Base-by-base conservation (phyloP, 2,888 invertebrate species). In the Gymnosoma rotundatum region DNA sequence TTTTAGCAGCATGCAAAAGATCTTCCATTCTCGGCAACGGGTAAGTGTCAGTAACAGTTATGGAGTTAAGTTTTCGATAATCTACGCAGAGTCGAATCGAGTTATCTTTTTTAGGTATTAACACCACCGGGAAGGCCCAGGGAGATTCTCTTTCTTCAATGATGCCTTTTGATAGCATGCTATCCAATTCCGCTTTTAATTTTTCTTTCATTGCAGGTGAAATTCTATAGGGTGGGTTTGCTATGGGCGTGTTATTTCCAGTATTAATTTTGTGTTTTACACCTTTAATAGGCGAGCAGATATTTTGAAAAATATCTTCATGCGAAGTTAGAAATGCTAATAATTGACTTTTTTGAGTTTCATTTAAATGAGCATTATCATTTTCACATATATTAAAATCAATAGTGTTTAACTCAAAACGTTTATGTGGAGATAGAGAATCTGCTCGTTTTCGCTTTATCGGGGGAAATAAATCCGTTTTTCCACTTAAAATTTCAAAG, bases 21-120 rank as follows among this genome's bases (percentile, higher is more conserved):
- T 92, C 92, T 56, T 92, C 92, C n/a, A 92, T 90, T 14, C 90
- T 83, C 1, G 92, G 92, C 14, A 91, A 66, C 0, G 91, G 91
- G 60, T 92, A 92, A 0, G 81, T 74, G 73, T 90, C 89, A 4
- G 88, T 85, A 50, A 75, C 83, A 16, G 88, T 89, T 25, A 89
- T 83, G 0, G 87, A 70, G 64, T 90, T 90, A 0, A 90, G 73
- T 25, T 88, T 86, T 0, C 89, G 73, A 63, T 89, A 90, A 54
- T 90, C 90, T 0, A 90, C 73, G 48, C 89, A 91, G 25, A 91
- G 83, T 6, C 91, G 83, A 36, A 83, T 67, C 1, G 48, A 67
- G 32, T 88, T 89, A 85, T 89, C 87, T 64, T 84, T 87, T 76
- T 92, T 92, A 0, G 89, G 89, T 14, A 92, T 89, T 36, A 90